Base-by-base conservation (phyloP, 2,797 vertebrate species). In the Poecilia gillii region DNA sequence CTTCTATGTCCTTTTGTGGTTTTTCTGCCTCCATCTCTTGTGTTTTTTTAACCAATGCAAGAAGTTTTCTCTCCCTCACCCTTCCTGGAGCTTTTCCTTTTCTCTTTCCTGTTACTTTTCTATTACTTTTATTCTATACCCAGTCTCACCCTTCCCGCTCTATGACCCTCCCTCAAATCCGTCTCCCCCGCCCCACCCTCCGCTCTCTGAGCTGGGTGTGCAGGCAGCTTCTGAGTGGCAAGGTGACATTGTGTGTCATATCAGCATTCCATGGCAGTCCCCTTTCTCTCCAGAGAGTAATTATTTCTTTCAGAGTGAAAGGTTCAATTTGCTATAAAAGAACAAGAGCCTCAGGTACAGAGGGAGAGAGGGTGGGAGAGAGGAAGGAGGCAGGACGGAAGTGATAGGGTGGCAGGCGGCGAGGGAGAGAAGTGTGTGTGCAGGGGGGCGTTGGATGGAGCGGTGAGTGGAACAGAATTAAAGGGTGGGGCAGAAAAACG, bases 201-300 rank as follows among this genome's bases (percentile, higher is more conserved):
- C 46, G n/a, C 76, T 84, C 77, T 80, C 80, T 77, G 82, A 84
- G 89, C 88, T 77, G 81, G 90, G 94, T 88, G 89, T 94, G 94
- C 93, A 94, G 93, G 92, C 87, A 80, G 93, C 88, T 91, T 91
- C 94, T 95, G 96, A 95, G 89, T 95, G 97, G 94, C 97, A 97
- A 97, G 97, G 98, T 98, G 98, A 98, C 97, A 96, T 96, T 97
- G 97, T 92, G 92, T 95, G 96, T 96, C 96, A 94, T 95, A 96
- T 97, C 97, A 96, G 96, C 97, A 96, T 96, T 97, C 95, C 84
- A 46, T 88, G 94, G 96, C 95, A 87, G 96, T 94, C 95, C 95
- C 95, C 93, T 94, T 94, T 94, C 96, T 96, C 97, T 96, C 89
- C 93, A 11, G 97, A 97, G 97, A 96, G 97, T 96, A 96, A 97